Evolutionary conservation across 1,140 invertebrate species (phyloP), one percentile per base, ranked within the genome.

Genomic region (Anagrus nilaparvatae): DNA sequence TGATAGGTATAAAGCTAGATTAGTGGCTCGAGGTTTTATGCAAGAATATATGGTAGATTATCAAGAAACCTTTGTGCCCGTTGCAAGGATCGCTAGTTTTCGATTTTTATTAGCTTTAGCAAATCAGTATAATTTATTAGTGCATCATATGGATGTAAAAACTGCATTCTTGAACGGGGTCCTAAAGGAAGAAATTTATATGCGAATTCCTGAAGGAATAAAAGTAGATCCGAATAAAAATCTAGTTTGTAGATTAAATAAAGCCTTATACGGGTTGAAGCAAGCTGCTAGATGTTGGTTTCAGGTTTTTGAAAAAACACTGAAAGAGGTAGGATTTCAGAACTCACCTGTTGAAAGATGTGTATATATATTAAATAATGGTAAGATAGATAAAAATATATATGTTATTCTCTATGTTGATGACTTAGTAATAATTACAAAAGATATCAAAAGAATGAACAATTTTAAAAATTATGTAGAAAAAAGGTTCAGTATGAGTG

Each of bases 161-260:
- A 61, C 51, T 5, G 56, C 56, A 8, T 63, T 54, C 44, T 37
- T 60, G 2, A 46, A 61, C 32, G 51, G 53, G 6, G 29, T 42
- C 14, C 8, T 61, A 7, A 39, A 61, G 18, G 55, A 55, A 44
- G 55, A 65, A 6, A 57, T 69, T 6, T 67, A 61, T 36, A 66
- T 68, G 60, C 31, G 17, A 18, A 18, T 32, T 7, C 31, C 31
- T 10, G 31, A 32, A 16, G 31, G 31, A 18, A 19, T 32, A 8
- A 37, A 24, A 5, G 19, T 37, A 7, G n/a, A 17, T 14, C 5
- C 20, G 20, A 4, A 24, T 7, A 10, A 25, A 25, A 14, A 30
- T 16, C 27, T 2, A 1, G 4, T 4, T 13, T 40, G 37, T 10
- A 19, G 27, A 10, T 19, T 39, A 27, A 39, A 39, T 5, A 39